Conservation (phyloP, 1,140 invertebrate species). For the Luehdorfia chinensis region DNA sequence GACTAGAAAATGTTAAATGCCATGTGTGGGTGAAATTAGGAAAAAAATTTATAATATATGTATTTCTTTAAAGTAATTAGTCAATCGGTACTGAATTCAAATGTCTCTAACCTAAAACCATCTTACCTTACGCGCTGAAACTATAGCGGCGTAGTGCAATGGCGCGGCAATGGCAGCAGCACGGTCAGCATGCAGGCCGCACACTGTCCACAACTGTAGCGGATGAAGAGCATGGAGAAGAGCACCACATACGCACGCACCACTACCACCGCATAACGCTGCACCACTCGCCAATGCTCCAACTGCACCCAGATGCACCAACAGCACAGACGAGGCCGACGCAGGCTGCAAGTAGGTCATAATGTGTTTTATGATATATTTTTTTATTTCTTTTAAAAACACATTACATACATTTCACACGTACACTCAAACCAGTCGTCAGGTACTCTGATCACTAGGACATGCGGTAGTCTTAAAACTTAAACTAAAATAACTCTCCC, state of each 20-base stretch:
- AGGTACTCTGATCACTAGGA: no score
- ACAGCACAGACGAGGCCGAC: constrained; percentile 82
- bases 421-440: no score
- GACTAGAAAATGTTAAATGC: no score
- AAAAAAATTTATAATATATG: no score
- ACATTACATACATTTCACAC: no score
- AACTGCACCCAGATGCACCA: constrained; percentile 84
- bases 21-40: no score
- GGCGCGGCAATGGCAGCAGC: constrained; percentile 88
- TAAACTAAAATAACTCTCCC: no score
- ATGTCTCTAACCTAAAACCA: no score
- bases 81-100: no score
- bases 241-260: constrained; percentile 78
- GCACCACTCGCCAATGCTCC: constrained; percentile 81
- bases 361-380: background rate
- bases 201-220: constrained; percentile 87
- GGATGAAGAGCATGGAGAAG: constrained; percentile 85
- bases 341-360: constrained; percentile 69
- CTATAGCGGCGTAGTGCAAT: constrained; percentile 84
- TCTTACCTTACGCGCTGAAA: constrained; percentile 82
- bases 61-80: no score
- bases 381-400: no score
- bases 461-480: no score
- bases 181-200: constrained; percentile 87
- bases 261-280: constrained; percentile 69